Evolutionary conservation across 2,797 vertebrate genomes (phyloP), one percentile per base, ranked within the genome.

Genomic region (Erethizon dorsatum): DNA sequence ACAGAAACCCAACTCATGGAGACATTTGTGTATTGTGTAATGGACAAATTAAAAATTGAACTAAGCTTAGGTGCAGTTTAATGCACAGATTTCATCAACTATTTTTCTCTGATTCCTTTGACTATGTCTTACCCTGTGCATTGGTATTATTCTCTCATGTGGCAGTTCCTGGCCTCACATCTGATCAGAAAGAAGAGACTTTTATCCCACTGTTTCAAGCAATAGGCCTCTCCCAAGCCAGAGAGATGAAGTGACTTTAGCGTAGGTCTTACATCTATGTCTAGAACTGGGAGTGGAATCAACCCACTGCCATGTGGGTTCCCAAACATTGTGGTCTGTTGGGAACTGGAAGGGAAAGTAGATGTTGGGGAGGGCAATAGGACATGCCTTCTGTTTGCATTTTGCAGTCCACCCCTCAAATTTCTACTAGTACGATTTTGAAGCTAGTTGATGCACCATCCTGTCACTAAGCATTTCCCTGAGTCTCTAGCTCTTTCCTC

Each of bases 361-460:
- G 22, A 6, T 13, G 0, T 7, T n/a, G 31, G 63, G 26, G 28
- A 52, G 5, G 69, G 4, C 5, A 47, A 69, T 0, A 26, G 4
- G 2, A 20, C 3, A 0, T 0, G 1, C 15, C 67, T 47, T 52
- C 24, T 4, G 17, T 24, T 52, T 83, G 7, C 15, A 5, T 28
- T 14, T 22, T 14, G 2, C n/a, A 14, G 4, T 15, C 24, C 12
- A 18, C 45, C 37, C 45, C 5, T 20, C 41, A 50, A 1, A 24
- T 63, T 37, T 75, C 41, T 33, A 37, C 31, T 52, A 26, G 22
- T 65, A 22, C 18, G 18, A 12, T 47, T 52, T n/a, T 47, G 69
- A 20, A 57, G 24, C 83, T 24, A 31, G 11, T 6, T 75, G 41
- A 73, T 6, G 47, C 37, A 65, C 2, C 8, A 22, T 8, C 11